Conservation (phyloP, 2,888 invertebrate genomes). For the Gryllus longicercus region DNA sequence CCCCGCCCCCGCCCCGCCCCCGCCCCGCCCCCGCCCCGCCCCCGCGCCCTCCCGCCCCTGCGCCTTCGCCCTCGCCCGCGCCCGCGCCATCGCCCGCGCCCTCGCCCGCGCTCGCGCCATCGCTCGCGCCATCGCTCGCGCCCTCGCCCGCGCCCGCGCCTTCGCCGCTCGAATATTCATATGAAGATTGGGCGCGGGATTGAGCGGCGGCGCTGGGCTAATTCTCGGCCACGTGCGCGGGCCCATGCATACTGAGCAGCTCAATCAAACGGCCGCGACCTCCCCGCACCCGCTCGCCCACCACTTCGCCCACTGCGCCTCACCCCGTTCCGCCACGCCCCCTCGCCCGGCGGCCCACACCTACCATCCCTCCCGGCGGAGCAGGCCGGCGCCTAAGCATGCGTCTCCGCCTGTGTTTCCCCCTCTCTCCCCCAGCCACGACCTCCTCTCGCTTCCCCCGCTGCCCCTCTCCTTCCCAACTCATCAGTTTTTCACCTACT, state of each 20-base stretch:
- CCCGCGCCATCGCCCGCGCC: not conserved
- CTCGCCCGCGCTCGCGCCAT: not conserved
- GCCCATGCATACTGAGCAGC: not conserved
- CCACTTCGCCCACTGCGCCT: not conserved
- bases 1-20: too few relatives aligned
- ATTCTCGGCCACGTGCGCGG: conserved; percentile 8
- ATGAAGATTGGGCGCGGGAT: not conserved
- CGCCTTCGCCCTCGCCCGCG: not conserved
- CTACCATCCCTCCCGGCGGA: too few relatives aligned
- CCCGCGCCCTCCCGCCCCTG: not conserved
- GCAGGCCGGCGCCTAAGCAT: too few relatives aligned
- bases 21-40: too few relatives aligned
- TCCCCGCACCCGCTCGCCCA: not conserved
- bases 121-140: not conserved
- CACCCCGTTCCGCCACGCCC: not conserved
- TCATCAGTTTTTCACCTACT: too few relatives aligned
- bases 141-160: not conserved
- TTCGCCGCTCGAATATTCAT: not conserved
- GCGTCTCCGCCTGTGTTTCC: too few relatives aligned
- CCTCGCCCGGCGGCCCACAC: too few relatives aligned
- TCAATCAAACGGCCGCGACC: not conserved
- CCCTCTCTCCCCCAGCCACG: too few relatives aligned
- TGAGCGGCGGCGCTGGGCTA: not conserved
- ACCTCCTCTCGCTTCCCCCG: too few relatives aligned
- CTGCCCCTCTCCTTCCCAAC: too few relatives aligned